Evolutionary conservation across 2,888 invertebrate species (phyloP), one percentile per base, ranked within the genome.

Genomic region (Watsonalla cultraria): DNA sequence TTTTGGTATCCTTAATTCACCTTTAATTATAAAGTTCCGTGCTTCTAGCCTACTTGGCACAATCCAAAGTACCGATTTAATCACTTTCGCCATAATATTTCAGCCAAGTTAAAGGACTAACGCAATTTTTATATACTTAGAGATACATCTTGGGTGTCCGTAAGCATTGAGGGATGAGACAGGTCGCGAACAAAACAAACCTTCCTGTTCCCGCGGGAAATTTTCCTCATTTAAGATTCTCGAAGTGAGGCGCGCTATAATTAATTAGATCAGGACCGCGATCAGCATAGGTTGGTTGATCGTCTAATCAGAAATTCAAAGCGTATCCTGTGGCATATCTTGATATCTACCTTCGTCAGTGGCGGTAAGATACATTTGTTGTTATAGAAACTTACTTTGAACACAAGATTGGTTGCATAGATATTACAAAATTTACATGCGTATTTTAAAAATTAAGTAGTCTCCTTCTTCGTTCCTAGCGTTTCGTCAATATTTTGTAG

Each of bases 181-280:
- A 14, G 11, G n/a, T 42, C 47, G 33, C 42, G 37, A 34, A 51
- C 33, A 35, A 24, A 42, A 13, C 11, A 37, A 53, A 49, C 39
- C 46, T 52, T 50, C 48, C 53, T 54, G 48, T 42, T 54, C 57
- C 58, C 46, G 47, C 8, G 58, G 60, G 58, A 60, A 58, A 60
- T 60, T 56, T 56, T 54, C 45, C 45, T 46, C 53, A 46, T 52
- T 61, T 60, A 61, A 58, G 47, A 65, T 65, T 65, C 60, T 49
- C 24, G 47, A 47, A 57, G 56, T 52, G 54, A 42, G 47, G 52
- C 54, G 48, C 56, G 50, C 56, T 55, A 56, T 63, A 65, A 66
- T 64, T 65, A 67, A 64, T 64, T 63, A 57, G 14, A 54, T 52
- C 53, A 47, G 49, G 47, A 54, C 55, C 47, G 53, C 55, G 51